Conservation (phyloP, 2,888 invertebrate genomes). For the Tenthredo scrophulariae region DNA sequence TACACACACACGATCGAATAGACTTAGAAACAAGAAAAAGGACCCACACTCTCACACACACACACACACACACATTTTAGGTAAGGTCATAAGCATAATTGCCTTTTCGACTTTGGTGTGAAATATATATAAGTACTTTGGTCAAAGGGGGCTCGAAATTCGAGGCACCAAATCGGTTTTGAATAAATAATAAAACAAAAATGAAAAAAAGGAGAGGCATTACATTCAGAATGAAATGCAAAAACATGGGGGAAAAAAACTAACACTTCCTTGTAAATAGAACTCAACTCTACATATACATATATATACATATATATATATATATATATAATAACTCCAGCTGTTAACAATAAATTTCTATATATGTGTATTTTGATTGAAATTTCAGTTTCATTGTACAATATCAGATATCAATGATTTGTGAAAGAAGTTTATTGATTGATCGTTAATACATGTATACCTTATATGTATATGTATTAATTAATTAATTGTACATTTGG, state of each 20-base stretch:
- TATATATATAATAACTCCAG: not conserved
- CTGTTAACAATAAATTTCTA: slow-evolving; percentile 15
- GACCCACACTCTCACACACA: slow-evolving; percentile 60
- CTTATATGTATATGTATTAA: not conserved
- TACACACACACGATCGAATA: slow-evolving; percentile 14
- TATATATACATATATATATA: not conserved
- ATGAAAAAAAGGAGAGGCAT: not conserved
- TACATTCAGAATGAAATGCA: not conserved
- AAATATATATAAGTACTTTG: slow-evolving; percentile 69
- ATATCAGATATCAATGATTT: not conserved
- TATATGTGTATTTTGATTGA: not conserved
- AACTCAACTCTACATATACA: not conserved
- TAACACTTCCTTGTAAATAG: slow-evolving; percentile 28
- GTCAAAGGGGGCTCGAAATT: slow-evolving; percentile 33
- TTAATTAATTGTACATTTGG: not conserved
- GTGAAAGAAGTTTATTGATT: not conserved
- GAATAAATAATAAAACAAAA: not conserved
- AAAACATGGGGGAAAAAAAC: not conserved
- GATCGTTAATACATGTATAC: not conserved
- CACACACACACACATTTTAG: slow-evolving; percentile 64
- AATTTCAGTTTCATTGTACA: not conserved
- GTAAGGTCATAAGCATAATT: slow-evolving; percentile 77
- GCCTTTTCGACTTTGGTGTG: slow-evolving; percentile 78
- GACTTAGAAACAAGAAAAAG: not conserved
- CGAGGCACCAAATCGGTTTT: not conserved